Evolutionary conservation across 2,888 invertebrate genomes (phyloP).

Genomic region (Chloroclystis v-ata): DNA sequence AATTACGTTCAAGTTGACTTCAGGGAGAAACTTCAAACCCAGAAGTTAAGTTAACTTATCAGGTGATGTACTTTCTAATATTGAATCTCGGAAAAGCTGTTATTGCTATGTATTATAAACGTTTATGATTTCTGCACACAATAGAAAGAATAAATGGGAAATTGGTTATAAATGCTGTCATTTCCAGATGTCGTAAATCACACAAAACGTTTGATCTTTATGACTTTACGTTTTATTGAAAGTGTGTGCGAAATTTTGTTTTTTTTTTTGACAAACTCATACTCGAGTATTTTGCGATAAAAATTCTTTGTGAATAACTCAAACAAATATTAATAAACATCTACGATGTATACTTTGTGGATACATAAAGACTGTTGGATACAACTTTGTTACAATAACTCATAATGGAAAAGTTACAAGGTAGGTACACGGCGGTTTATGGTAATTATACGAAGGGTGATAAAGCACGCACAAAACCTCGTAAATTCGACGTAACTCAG

Average conservation of each 20-base stretch:
- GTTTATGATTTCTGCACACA: conserved; percentile 38
- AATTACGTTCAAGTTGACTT: neutral
- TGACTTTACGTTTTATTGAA: conserved; percentile 32
- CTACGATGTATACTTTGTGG: conserved; percentile 5
- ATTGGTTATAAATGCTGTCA: conserved; percentile 38
- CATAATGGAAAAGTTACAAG: conserved; percentile 43
- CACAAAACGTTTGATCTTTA: conserved; percentile 46
- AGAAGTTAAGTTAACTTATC: no score
- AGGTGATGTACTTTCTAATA: no score
- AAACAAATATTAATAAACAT: conserved; percentile 13
- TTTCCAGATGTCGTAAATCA: conserved; percentile 39
- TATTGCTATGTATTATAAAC: no score
- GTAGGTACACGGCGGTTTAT: conserved; percentile 38
- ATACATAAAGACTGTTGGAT: conserved; percentile 35
- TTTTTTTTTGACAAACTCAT: no score
- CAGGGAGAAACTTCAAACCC: neutral
- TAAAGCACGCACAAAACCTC: conserved; percentile 64
- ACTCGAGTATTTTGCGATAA: no score
- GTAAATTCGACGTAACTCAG: conserved; percentile 46
- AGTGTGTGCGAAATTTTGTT: no score
- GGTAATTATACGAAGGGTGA: conserved; percentile 53
- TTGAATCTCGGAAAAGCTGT: no score
- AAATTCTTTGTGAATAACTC: neutral
- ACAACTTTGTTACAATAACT: conserved; percentile 32
- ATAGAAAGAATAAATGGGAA: conserved; percentile 35